Evolutionary conservation across 2,888 invertebrate genomes (phyloP), one percentile per base, ranked within the genome.

Genomic region (Empis stercorea): DNA sequence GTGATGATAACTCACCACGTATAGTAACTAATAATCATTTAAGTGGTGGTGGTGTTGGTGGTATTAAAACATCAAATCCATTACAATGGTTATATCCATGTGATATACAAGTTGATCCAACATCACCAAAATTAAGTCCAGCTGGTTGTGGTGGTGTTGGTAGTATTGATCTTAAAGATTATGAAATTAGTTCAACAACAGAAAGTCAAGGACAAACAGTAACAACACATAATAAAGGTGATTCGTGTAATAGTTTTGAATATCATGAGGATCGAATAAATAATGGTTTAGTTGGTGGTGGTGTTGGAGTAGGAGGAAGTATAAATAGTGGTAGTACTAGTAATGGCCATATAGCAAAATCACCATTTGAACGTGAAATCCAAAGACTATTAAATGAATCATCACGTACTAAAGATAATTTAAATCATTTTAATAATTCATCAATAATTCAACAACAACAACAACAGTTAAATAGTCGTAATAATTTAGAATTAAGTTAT

Each of bases 351-450:
- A 52, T 71, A 72, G 45, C 71, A n/a, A 68, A 68, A 52, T 79
- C 78, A 46, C 84, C 85, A 17, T 86, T 86, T 62, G 86, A 86
- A 70, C 75, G 83, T 59, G 85, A 86, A 65, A 81, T 87, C 56
- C 84, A 85, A 66, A 79, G 84, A 65, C 74, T 86, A 56, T 72
- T 85, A 53, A 84, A 84, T 58, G 84, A 84, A 55, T 70, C 70
- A 5, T 54, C 62, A 9, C 63, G 65, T 39, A 59, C 62, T 30
- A 50, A 61, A 48, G 56, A 56, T 6, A 55, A 51, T 43, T 41
- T 54, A 56, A 41, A 56, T 51, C 45, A 55, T 48, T 46, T 51
- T 51, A 51, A 47, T 48, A 57, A 54, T 52, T 55, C 50, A 7
- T 51, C 56, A 6, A 43, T 45, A 10, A 30, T 14, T 30, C 55